Base-by-base conservation (phyloP, 1,140 invertebrate genomes). In the Steinernema feltiae region DNA sequence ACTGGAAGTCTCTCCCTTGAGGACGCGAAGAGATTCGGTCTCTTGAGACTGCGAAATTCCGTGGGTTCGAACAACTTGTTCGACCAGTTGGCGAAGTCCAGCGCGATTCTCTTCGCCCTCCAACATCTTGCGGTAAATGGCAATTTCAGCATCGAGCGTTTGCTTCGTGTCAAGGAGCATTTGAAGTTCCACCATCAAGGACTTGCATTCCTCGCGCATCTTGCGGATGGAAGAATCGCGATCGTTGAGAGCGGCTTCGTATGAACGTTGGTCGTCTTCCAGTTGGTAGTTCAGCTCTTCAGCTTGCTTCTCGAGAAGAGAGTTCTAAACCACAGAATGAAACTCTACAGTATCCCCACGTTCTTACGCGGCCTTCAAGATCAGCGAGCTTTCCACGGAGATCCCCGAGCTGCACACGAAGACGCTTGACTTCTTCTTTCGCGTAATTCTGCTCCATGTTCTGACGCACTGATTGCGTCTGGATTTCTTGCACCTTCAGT, bases 361-460 rank as follows among this genome's bases (percentile, higher is more conserved):
- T 72, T 31, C 85, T 84, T 81, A 89, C 88, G 76, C 88, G 87
- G 27, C 87, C 87, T 81, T 89, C 88, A 35, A 89, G 79, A 77
- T 89, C 88, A 29, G 88, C 87, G 74, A 89, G 80, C 78, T 87
- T 86, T 75, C 85, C 84, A 35, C 88, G 83, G 48, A 88, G 72
- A 72, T 89, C 88, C 3, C 83, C 82, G 41, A 89, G 81, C 77
- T 87, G 86, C 69, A 86, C 86, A 32, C 87, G 83, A 12, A 89
- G 79, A 75, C 88, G 88, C 81, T 88, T 88, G 75, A 87, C 86
- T 76, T 89, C 88, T 77, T 89, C 88, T 24, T 87, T 86, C 21
- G 85, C 79, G 78, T 88, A 88, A 2, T 84, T 84, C 27, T 88
- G 86, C 78, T 89, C 88, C 88, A 89, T 88, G 82, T 87, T 88